Percentiles rank a stretch among this genome's conserved stretches.
These are phyloP conservation scores for Porites cylindrica DNA, from an alignment of 92 coral and sea anemone genomes.

Conservation along the genomic window DNA sequence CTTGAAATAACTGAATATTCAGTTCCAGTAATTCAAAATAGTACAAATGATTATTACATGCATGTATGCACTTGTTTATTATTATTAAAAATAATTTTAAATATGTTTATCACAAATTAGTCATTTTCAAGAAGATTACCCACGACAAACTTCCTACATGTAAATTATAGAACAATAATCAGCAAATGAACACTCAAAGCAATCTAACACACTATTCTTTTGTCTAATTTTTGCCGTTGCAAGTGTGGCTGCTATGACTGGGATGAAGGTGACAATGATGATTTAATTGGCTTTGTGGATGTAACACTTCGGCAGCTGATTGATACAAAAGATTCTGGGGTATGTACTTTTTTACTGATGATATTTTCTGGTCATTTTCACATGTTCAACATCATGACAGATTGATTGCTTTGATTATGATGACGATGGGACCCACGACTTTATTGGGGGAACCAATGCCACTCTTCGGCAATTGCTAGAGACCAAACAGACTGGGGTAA, in stretches of 20 bases:
- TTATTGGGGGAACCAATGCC: conserved; percentile 73
- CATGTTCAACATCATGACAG: conserved; percentile 51
- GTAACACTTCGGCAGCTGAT: conserved; percentile 77
- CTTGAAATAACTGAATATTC: too few relatives aligned
- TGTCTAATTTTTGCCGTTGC: background rate
- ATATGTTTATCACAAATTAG: too few relatives aligned
- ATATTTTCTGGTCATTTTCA: background rate
- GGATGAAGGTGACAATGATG: conserved; percentile 93
- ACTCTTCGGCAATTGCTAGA: conserved; percentile 72
- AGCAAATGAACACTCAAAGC: background rate
- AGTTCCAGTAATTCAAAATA: too few relatives aligned
- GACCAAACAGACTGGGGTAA: conserved; percentile 75
- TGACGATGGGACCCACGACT: conserved; percentile 88
- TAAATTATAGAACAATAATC: background rate
- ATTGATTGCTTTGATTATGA: conserved; percentile 91
- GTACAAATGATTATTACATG: too few relatives aligned
- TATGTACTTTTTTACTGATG: conserved; percentile 59
- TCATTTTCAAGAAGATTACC: background rate
- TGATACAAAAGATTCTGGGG: conserved; percentile 86
- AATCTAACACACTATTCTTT: too few relatives aligned
- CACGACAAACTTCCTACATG: background rate
- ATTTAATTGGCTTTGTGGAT: conserved; percentile 91
- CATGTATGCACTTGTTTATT: too few relatives aligned
- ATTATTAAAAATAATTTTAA: too few relatives aligned
- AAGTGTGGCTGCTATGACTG: conserved; percentile 92